A percentile compares a stretch with the other conserved stretches of the same genome.
phyloP scores from a whole-genome alignment of 1,140 invertebrate species.

The Leptopilina boulardi region DNA sequence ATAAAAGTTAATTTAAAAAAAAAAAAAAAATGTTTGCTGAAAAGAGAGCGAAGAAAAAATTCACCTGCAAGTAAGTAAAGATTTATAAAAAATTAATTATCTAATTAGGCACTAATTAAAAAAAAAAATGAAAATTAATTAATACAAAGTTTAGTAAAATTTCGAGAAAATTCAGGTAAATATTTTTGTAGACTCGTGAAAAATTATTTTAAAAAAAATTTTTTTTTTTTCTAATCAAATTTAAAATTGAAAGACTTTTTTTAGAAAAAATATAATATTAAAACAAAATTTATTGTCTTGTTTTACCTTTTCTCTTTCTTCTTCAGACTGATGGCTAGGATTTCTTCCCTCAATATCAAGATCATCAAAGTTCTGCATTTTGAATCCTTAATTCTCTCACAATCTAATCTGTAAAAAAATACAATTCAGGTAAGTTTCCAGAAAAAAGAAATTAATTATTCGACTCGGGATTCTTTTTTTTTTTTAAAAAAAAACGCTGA shows the following conservation, averaged over 20 bases:
- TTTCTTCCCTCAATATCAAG: constrained; percentile 75
- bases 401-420: constrained; percentile 66
- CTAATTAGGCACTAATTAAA: neutral
- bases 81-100: neutral
- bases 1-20: neutral
- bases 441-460: constrained; percentile 36
- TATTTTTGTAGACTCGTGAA: too few species aligned
- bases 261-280: neutral
- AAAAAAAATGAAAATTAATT: neutral
- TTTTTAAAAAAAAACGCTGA: constrained; percentile 5
- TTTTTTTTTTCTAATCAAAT: too few species aligned
- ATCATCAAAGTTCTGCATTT: constrained; percentile 75
- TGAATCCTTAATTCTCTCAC: constrained; percentile 46
- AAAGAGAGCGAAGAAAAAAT: neutral
- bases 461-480: neutral
- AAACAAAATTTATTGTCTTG: neutral
- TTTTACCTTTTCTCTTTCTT: constrained; percentile 74
- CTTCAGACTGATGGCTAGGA: constrained; percentile 72
- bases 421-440: constrained; percentile 42
- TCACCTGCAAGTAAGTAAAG: neutral
- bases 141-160: too few species aligned
- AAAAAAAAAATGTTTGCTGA: neutral
- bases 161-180: too few species aligned
- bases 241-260: too few species aligned
- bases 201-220: too few species aligned